Conservation (phyloP, 2,888 invertebrate genomes). For the Macroteleia sp. region DNA sequence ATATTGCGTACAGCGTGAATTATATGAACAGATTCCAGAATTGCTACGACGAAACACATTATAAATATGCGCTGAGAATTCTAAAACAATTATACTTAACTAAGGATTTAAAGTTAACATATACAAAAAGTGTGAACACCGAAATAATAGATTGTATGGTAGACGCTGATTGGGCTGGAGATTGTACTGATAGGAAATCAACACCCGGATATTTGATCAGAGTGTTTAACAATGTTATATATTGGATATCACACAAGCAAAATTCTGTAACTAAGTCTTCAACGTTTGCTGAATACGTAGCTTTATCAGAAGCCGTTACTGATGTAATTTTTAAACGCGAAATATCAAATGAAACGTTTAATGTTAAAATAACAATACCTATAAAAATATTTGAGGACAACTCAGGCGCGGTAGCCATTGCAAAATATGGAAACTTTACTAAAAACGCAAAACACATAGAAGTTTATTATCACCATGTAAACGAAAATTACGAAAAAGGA, state of each 20-base stretch:
- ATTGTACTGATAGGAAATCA: constrained; percentile 9
- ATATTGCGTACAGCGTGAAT: no score
- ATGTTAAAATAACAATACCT: neutral
- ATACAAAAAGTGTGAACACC: neutral
- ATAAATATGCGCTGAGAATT: constrained; percentile 2
- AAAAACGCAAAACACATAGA: constrained; percentile 55
- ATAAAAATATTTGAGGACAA: neutral
- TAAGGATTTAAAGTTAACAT: neutral
- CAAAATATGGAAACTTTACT: constrained; percentile 55
- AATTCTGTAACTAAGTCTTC: neutral
- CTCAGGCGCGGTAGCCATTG: constrained; percentile 11
- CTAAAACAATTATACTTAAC: neutral
- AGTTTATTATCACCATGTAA: constrained; percentile 50
- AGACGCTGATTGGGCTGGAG: constrained; percentile 13
- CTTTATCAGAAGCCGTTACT: neutral
- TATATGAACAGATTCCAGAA: neutral
- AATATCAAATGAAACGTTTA: neutral
- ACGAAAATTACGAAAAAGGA: constrained; percentile 50
- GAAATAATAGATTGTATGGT: neutral
- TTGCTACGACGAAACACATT: constrained; percentile 11
- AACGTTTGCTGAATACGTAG: constrained; percentile 4
- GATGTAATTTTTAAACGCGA: neutral
- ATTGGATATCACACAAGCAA: constrained; percentile 1
- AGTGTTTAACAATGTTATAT: neutral
- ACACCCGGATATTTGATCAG: constrained; percentile 25